phyloP scores from a whole-genome alignment of 2,797 vertebrate species.

The Esox masquinongy region DNA sequence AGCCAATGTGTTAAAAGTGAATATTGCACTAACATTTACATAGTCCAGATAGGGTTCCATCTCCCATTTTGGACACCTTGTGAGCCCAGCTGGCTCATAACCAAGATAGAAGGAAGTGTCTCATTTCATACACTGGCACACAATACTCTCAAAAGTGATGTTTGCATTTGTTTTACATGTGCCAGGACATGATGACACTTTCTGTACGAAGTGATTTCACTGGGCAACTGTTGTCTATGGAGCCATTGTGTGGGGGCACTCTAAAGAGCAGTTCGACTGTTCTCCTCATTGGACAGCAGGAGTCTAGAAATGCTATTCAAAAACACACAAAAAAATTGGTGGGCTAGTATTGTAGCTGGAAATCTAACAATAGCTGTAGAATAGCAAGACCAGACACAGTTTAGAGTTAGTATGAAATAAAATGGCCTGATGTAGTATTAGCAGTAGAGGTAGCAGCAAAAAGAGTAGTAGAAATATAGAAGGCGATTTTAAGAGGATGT shows the following conservation, averaged over 20 bases:
- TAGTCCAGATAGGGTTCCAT: slow-evolving; percentile 28
- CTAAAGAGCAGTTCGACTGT: slow-evolving; percentile 38
- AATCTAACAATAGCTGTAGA: too few relatives aligned
- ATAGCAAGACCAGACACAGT: too few relatives aligned
- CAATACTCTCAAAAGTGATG: slow-evolving; percentile 34
- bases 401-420: too few relatives aligned
- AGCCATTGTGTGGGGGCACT: slow-evolving; percentile 42
- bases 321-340: too few relatives aligned
- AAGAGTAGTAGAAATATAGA: too few relatives aligned
- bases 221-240: slow-evolving; percentile 25
- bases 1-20: slow-evolving; percentile 10
- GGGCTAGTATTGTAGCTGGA: too few relatives aligned
- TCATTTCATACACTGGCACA: slow-evolving; percentile 22
- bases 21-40: slow-evolving; percentile 52
- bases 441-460: too few relatives aligned
- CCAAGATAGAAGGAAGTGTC: slow-evolving; percentile 26
- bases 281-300: slow-evolving; percentile 43
- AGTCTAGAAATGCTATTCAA: not conserved
- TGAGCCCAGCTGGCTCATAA: slow-evolving; percentile 21
- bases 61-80: slow-evolving; percentile 1
- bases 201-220: too few relatives aligned
- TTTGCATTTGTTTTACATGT: not conserved
- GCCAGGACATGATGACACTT: not conserved
- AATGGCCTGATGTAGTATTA: too few relatives aligned
- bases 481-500: too few relatives aligned